Base-by-base conservation (phyloP, 2,113 vertebrate genomes). In the Neotragus moschatus region DNA sequence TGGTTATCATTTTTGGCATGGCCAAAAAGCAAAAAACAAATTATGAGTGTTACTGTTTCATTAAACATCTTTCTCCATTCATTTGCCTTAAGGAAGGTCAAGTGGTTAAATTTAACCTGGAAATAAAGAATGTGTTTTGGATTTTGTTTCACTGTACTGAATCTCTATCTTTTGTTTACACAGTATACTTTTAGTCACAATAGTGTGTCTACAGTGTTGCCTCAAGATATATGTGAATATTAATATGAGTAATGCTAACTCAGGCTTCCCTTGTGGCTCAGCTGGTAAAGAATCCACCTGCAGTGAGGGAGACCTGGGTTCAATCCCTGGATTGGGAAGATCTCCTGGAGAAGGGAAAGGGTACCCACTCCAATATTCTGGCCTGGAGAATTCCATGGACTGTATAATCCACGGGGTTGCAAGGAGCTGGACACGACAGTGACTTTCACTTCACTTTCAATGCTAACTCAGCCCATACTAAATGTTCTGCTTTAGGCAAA, bases 401-500 rank as follows among this genome's bases (percentile, higher is more conserved):
- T 70, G 9, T 70, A 70, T 70, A 70, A 36, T 70, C 63, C 63
- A 36, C 5, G n/a, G 63, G 19, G n/a, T 70, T n/a, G 19, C 63
- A 70, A 70, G 19, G n/a, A 70, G 63, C 23, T 70, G n/a, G 63
- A 70, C 63, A 36, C 2, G 0, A 36, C 63, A 36, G 63, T 2
- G 19, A 70, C n/a, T 70, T 70, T 36, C n/a, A 70, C 4, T 36
- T 70, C 63, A 70, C 63, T 70, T 70, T 70, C 19, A 36, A 70
- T 45, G 5, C 1, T 84, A 90, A 92, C 56, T 66, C 0, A 60
- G 75, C 91, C 93, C 5, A 70, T 90, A 15, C 36, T 77, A 95
- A 77, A 95, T 96, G 3, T 93, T 97, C 39, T 93, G 23, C 8
- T 96, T 16, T 26, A 96, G 25, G 16, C 86, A 97, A 95, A 53